Evolutionary conservation across 2,888 invertebrate species (phyloP).

Genomic region (Lumbricus terrestris): DNA sequence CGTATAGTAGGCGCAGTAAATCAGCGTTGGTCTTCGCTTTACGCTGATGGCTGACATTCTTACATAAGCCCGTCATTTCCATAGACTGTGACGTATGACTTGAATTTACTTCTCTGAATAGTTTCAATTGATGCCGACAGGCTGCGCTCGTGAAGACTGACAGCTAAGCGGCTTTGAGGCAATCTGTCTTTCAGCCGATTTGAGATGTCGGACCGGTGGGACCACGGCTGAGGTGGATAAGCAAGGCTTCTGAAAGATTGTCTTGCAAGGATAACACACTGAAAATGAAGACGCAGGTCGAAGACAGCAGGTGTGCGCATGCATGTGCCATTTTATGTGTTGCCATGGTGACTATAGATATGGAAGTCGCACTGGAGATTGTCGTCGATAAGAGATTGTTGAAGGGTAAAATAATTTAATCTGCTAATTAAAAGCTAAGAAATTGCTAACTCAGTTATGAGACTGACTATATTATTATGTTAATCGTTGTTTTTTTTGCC

Average conservation of each 20-base stretch:
- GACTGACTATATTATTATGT: too few relatives aligned
- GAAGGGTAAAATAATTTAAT: too few relatives aligned
- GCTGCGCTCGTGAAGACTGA: background rate
- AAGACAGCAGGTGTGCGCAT: background rate
- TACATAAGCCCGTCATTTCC: background rate
- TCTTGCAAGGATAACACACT: background rate
- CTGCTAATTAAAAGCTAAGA: too few relatives aligned
- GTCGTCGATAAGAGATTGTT: background rate
- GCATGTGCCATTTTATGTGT: background rate
- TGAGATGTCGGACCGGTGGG: background rate
- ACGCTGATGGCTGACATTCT: background rate
- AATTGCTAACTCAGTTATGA: too few relatives aligned
- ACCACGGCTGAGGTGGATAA: background rate
- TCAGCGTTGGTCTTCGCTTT: background rate
- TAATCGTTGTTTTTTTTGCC: too few relatives aligned
- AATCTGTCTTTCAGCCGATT: slow-evolving; percentile 3
- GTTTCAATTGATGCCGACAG: background rate
- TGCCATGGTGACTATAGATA: background rate
- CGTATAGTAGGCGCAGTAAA: background rate
- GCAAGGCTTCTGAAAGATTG: background rate
- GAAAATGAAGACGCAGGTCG: background rate
- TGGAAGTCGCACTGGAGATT: background rate
- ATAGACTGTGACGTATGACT: too few relatives aligned
- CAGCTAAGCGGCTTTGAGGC: background rate
- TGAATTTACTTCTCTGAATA: background rate